phyloP scores from a whole-genome alignment of 1,140 invertebrate species.

The Bombus pyrosoma region DNA sequence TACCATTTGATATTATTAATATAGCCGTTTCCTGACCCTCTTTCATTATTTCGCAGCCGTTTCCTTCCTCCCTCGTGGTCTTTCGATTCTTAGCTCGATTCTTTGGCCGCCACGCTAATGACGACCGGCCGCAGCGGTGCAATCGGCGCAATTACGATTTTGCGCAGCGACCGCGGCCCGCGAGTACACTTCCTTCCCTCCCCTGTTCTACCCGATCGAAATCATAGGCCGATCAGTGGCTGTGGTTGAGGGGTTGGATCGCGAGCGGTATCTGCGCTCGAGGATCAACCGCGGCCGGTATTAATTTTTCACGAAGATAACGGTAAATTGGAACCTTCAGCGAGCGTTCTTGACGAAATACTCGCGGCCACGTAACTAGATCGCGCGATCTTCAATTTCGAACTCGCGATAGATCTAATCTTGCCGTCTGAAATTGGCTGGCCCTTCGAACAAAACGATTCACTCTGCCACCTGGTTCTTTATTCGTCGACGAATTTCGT shows the following conservation, averaged over 20 bases:
- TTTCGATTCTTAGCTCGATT: neutral
- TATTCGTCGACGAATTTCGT: neutral
- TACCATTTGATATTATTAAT: neutral
- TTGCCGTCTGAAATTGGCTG: neutral
- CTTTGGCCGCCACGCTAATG: constrained; percentile 53
- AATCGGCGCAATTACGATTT: constrained; percentile 1
- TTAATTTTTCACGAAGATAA: constrained; percentile 41
- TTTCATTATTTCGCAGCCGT: neutral
- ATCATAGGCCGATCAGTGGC: constrained; percentile 58
- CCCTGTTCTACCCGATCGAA: constrained; percentile 44
- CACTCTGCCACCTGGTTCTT: neutral
- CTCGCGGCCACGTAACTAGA: neutral
- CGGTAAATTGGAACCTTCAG: neutral
- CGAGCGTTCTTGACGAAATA: neutral
- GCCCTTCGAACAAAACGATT: neutral
- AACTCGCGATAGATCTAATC: constrained; percentile 17
- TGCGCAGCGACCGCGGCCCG: constrained; percentile 26
- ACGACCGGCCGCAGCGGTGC: constrained; percentile 10
- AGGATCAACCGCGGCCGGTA: constrained; percentile 23
- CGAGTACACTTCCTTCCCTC: constrained; percentile 1
- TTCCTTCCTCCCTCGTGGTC: too few relatives aligned
- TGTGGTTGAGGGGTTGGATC: constrained; percentile 52
- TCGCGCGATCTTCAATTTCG: constrained; percentile 15
- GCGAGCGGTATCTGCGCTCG: constrained; percentile 5
- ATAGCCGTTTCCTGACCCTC: neutral